Conservation (phyloP, 2,113 vertebrate genomes). For the Brienomyrus longianalis region DNA sequence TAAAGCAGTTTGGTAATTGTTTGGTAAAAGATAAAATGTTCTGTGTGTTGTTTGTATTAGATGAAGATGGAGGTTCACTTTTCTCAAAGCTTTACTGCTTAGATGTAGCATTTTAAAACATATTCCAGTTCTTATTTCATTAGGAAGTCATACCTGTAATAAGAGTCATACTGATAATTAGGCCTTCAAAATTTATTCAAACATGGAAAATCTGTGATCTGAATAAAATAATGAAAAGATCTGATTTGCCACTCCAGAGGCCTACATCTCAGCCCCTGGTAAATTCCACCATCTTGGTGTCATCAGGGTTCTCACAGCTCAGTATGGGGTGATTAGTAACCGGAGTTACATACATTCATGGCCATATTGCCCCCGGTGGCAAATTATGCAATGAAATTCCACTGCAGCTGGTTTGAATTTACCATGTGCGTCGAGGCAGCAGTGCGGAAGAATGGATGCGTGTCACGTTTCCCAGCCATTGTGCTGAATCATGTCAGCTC, state of each 20-base stretch:
- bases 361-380: not conserved
- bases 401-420: not conserved
- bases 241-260: not conserved
- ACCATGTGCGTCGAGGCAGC: not conserved
- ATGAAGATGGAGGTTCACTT: not conserved
- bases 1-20: not conserved
- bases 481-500: not conserved
- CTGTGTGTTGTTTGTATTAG: not conserved
- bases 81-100: not conserved
- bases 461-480: not conserved
- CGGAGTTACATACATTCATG: not conserved
- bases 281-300: not conserved
- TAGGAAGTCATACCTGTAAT: not conserved
- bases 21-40: not conserved
- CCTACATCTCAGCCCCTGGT: not conserved
- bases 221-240: not conserved
- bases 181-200: not conserved
- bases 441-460: not conserved
- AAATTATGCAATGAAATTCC: not conserved
- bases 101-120: not conserved
- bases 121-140: not conserved
- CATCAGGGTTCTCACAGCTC: not conserved
- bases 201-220: not conserved
- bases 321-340: not conserved
- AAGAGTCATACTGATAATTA: not conserved